Evolutionary conservation across 2,797 vertebrate genomes (phyloP).

Genomic region (Liasis olivaceus): DNA sequence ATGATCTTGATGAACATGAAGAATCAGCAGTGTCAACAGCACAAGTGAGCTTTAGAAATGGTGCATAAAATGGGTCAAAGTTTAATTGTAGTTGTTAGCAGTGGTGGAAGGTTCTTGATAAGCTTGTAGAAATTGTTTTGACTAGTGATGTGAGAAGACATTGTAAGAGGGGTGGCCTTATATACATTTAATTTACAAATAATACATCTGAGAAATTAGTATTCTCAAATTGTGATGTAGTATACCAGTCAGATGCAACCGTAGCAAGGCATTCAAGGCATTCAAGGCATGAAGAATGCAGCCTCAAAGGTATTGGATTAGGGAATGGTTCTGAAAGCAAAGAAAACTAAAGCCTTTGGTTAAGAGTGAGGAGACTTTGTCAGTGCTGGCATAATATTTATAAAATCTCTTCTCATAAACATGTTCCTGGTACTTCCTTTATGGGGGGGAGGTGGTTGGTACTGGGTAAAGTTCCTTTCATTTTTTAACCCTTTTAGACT

Average conservation of each 20-base stretch:
- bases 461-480: neutral
- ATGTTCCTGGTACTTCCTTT: neutral
- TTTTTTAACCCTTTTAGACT: neutral
- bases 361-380: neutral
- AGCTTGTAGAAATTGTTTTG: neutral
- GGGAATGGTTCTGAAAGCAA: neutral
- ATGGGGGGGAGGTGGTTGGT: neutral
- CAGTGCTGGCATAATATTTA: neutral
- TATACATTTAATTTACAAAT: neutral
- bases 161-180: neutral
- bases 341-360: neutral
- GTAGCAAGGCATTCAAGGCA: neutral
- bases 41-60: conserved; percentile 76
- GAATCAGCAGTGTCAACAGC: conserved; percentile 81
- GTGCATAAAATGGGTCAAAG: neutral
- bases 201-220: neutral
- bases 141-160: neutral
- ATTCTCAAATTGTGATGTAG: neutral
- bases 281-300: neutral
- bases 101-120: neutral
- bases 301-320: neutral
- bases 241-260: neutral
- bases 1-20: conserved; percentile 95
- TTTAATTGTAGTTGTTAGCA: neutral
- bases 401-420: neutral